Evolutionary conservation across 2,888 invertebrate species (phyloP), one percentile per base, ranked within the genome.

Genomic region (Ormyrus rosae): DNA sequence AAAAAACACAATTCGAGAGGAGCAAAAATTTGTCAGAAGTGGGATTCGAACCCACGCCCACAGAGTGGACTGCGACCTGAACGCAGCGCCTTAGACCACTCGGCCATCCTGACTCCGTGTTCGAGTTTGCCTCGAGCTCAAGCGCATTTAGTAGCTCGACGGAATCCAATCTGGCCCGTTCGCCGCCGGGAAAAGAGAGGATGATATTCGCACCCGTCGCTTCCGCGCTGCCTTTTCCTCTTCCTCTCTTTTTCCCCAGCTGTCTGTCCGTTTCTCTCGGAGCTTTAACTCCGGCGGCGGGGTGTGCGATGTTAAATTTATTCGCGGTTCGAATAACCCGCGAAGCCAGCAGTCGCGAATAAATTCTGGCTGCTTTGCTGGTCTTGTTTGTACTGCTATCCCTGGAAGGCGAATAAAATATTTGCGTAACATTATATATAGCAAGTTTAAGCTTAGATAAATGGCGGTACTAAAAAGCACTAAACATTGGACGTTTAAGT

Each of bases 81-180:
- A 93, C 92, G 94, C 93, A 91, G 93, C 96, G 96, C 96, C 96
- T 96, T 96, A 95, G 96, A 96, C 96, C 96, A 94, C 96, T 96
- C 95, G 95, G 95, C 95, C 95, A 95, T 95, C 94, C 95, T 95
- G 95, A 95, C 95, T 6, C 4, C 3, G 6, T 1, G 48, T 10
- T 45, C 9, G 4, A 34, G 7, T 6, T 13, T 5, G 64, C 10
- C 46, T 34, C 34, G 19, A 45, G 13, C 46, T 75, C 69, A 7
- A 58, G 9, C 50, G 48, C 45, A 19, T 9, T 70, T 46, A 0
- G 8, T 11, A 4, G 34, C 34, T 4, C 6, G 11, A 7, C 2
- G 6, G 11, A n/a, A 55, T 50, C 45, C 19, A 53, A 67, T 51
- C 7, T 34, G 11, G 50, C 48, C 50, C 7, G 53, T 63, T 63